phyloP scores from a whole-genome alignment of 2,888 invertebrate genomes.

The Oligia latruncula region DNA sequence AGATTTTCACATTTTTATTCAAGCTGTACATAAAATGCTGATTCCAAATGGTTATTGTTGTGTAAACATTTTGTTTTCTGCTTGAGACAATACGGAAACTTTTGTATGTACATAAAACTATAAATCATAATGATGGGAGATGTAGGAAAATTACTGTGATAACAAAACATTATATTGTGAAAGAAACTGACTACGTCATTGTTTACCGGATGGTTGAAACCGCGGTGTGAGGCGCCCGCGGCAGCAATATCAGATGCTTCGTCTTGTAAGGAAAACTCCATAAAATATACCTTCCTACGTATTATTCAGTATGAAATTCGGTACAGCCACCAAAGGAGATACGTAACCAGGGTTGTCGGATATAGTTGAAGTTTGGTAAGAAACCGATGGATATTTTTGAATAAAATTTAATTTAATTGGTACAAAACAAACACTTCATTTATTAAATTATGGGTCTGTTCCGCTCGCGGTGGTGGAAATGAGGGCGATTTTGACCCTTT shows the following conservation, averaged over 20 bases:
- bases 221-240: conserved; percentile 7
- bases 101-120: not conserved
- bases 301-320: not conserved
- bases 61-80: too few species aligned
- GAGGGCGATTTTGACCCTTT: not conserved
- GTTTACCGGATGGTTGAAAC: not conserved
- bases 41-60: too few species aligned
- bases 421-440: too few species aligned
- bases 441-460: too few species aligned
- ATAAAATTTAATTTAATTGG: too few species aligned
- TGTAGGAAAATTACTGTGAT: not conserved
- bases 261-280: not conserved
- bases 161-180: not conserved
- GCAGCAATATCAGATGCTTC: not conserved
- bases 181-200: not conserved
- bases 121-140: not conserved
- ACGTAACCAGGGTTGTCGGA: too few species aligned
- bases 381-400: too few species aligned
- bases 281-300: not conserved
- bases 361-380: too few species aligned
- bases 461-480: not conserved
- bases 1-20: not conserved
- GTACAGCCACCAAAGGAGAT: too few species aligned
- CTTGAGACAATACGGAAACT: too few species aligned
- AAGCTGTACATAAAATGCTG: not conserved